Base-by-base conservation (phyloP, 2,113 vertebrate species). In the Tympanuchus pallidicinctus region DNA sequence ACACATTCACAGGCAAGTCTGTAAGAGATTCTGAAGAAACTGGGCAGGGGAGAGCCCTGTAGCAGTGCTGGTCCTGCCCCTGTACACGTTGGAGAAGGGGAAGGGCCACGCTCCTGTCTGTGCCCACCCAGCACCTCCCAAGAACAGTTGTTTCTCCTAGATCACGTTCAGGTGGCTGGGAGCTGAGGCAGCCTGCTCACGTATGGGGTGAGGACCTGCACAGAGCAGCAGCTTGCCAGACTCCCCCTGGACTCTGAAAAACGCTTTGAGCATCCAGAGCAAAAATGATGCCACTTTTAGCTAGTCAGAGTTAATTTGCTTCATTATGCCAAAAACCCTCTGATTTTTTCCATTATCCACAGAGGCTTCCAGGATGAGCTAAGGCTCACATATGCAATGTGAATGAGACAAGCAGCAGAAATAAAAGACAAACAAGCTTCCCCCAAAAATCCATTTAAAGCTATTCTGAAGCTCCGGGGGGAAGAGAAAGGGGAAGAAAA, bases 241-340 rank as follows among this genome's bases (percentile, higher is more conserved):
- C 43, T 90, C 86, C 82, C 36, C 43, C 75, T 14, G 43, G 75
- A 76, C 76, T 59, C 34, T 82, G 67, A 86, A 69, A 88, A 88
- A 75, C 25, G 32, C 67, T 88, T 71, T 28, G 54, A 80, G 86
- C 76, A 91, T 60, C 25, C 48, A 6, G 71, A 91, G 45, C 61
- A 92, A 95, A 89, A 92, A 64, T n/a, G 17, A 83, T 92, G 80
- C 73, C 65, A 70, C 80, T 80, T 86, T 77, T 80, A 88, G 80
- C 80, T 67, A 43, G 69, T 92, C 86, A 81, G 72, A 81, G 27
- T 75, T 82, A 27, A 92, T 93, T 93, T 81, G 90, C 65, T 78
- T 96, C 56, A 67, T 83, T 88, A 81, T 61, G 61, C 61, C 2
- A 0, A 61, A 79, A 91, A 84, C 19, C 17, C 45, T 43, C 78